Evolutionary conservation across 1,140 invertebrate species (phyloP), one percentile per base, ranked within the genome.

Genomic region (Stegodyphus mimosarum): DNA sequence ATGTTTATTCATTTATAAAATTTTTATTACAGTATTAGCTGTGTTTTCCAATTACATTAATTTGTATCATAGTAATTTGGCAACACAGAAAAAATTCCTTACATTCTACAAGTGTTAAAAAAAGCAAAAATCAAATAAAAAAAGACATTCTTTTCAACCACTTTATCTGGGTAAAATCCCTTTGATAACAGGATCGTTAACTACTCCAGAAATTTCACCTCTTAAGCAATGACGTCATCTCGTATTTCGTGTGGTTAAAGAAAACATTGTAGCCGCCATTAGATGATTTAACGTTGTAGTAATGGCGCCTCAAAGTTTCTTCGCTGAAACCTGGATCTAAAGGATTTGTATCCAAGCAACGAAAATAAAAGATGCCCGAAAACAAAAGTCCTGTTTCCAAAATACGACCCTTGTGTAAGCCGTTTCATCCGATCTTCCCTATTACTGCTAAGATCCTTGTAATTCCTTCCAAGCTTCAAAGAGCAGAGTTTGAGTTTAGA

Each of bases 311-410:
- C 18, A 18, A 33, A 60, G 33, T 74, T 71, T 74, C 60, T 64
- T 64, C 64, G 15, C 33, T 15, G 7, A 66, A 76, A 11, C 74
- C 64, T 63, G 60, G 74, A 76, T 50, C n/a, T 50, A 6, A 64
- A 7, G 60, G 74, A 64, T 76, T 76, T 76, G 74, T 76, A 76
- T 60, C 55, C 33, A 76, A 76, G 74, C 13, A 66, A 76, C 74
- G 33, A 50, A 76, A 66, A 50, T 76, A 76, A 66, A 74, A 76
- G 60, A 33, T 76, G 15, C 18, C 33, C 60, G 49, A n/a, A 76
- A 66, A 64, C 48, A 76, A 51, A 66, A 76, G 60, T 49, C n/a
- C 15, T 49, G 9, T 17, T 49, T 66, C 51, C 33, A 64, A 66
- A 60, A 66, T 50, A 66, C 48, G 48, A 50, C 48, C 60, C 15